Conservation (phyloP, 2,797 vertebrate species). For the Hypotaenidia philippensis region DNA sequence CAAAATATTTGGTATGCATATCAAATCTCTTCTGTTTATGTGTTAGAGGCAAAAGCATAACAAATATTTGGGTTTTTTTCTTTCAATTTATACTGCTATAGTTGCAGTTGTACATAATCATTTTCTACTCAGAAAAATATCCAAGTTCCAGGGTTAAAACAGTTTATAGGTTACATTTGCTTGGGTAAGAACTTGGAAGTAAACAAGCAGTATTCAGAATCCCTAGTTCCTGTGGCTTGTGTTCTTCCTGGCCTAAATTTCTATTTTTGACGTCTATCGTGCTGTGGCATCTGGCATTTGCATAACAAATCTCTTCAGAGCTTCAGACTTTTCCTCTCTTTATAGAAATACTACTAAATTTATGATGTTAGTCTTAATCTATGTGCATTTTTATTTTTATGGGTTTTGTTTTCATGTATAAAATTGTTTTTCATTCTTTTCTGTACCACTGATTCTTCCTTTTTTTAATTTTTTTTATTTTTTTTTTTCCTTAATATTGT, state of each 20-base stretch:
- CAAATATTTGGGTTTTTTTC: not conserved
- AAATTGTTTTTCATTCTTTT: not conserved
- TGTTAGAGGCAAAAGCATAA: not conserved
- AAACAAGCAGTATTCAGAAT: not conserved
- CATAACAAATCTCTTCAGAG: not conserved
- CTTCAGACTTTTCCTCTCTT: not conserved
- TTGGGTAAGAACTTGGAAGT: not conserved
- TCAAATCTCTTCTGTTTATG: not conserved
- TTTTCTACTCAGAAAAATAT: not conserved
- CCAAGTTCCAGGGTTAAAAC: not conserved
- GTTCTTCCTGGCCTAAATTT: not conserved
- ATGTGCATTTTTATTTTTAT: not conserved
- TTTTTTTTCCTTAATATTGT: not conserved
- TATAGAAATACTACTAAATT: not conserved
- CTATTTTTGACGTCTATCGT: not conserved
- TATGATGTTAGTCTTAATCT: not conserved
- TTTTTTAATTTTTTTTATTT: not conserved
- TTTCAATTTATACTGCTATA: not conserved
- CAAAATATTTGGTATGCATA: not conserved
- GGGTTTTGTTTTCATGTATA: not conserved
- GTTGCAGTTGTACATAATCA: not conserved
- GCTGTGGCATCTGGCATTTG: not conserved
- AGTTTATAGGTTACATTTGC: not conserved
- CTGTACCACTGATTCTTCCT: not conserved
- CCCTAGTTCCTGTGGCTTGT: not conserved